These are phyloP conservation scores for Pteronotus mesoamericanus DNA, from an alignment of 2,797 vertebrate genomes.

Conservation along the genomic window DNA sequence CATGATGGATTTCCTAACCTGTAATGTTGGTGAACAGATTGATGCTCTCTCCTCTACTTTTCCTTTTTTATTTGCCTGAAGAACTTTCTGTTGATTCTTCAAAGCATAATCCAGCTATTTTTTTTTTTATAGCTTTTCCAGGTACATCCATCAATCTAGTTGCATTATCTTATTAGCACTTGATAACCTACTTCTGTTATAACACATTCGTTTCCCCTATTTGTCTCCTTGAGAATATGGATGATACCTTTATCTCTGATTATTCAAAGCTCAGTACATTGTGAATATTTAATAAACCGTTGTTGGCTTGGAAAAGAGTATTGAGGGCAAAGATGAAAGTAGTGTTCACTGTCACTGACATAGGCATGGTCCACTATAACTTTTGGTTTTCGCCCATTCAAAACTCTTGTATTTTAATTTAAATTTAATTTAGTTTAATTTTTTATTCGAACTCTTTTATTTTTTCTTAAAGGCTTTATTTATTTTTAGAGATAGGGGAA, in stretches of 20 bases:
- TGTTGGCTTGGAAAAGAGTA: not conserved
- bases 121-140: not conserved
- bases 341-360: not conserved
- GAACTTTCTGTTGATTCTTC: not conserved
- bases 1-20: not conserved
- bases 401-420: not conserved
- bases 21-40: not conserved
- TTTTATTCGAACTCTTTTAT: not conserved
- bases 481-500: too few relatives aligned
- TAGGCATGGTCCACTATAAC: not conserved
- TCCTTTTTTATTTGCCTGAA: not conserved
- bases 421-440: too few relatives aligned
- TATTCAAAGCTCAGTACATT: not conserved
- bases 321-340: not conserved
- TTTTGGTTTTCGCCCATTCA: not conserved
- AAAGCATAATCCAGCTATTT: not conserved
- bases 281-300: not conserved
- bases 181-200: not conserved
- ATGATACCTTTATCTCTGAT: not conserved
- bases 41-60: not conserved
- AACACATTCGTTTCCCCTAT: not conserved
- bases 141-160: not conserved
- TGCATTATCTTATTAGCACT: not conserved
- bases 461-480: too few relatives aligned
- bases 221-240: not conserved